Evolutionary conservation across 2,113 vertebrate genomes (phyloP).

Genomic region (Globicephala melas): DNA sequence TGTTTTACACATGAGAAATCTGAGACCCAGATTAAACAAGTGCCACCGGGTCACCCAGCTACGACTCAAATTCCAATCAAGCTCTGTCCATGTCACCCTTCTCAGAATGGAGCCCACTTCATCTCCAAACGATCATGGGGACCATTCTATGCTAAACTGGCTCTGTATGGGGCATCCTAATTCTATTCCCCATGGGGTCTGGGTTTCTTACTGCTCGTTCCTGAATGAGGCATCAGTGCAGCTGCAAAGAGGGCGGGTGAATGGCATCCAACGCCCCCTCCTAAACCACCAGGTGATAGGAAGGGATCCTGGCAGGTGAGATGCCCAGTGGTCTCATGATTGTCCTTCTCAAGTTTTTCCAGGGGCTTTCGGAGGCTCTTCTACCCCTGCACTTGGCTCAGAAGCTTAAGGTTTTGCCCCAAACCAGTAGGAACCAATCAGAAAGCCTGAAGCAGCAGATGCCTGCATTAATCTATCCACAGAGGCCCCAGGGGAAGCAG

Average conservation of each 20-base stretch:
- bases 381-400: not conserved
- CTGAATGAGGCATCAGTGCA: not conserved
- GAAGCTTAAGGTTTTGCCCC: not conserved
- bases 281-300: not conserved
- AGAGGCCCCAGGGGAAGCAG: not conserved
- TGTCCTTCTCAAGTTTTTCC: not conserved
- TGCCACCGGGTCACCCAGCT: not conserved
- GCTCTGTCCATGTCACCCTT: not conserved
- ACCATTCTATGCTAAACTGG: not conserved
- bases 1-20: not conserved
- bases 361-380: not conserved
- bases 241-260: not conserved
- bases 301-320: not conserved
- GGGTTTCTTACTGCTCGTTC: not conserved
- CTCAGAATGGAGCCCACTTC: not conserved
- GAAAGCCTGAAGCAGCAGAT: not conserved
- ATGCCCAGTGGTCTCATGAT: not conserved
- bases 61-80: not conserved
- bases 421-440: not conserved
- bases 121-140: not conserved
- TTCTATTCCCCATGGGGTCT: not conserved
- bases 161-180: not conserved
- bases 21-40: not conserved
- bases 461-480: not conserved
- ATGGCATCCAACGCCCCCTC: not conserved